Percentiles rank a stretch among this genome's conserved stretches.
Conservation (phyloP, 1,140 invertebrate genomes). For the Brachionus koreanus region DNA sequence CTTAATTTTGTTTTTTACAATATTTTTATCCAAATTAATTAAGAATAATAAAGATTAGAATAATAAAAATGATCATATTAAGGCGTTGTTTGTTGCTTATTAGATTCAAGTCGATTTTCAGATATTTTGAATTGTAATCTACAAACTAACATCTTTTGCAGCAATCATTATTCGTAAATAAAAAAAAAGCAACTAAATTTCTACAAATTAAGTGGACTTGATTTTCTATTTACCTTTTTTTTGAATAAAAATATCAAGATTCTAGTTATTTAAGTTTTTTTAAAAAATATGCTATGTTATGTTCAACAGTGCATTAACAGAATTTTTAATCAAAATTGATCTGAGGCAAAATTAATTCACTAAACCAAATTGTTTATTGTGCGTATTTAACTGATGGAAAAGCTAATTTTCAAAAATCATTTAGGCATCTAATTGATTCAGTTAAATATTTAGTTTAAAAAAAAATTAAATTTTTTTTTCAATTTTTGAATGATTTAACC, state of each 20-base stretch:
- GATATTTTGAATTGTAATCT: neutral
- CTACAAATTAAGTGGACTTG: neutral
- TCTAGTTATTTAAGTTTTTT: neutral
- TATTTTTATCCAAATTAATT: conserved; percentile 8
- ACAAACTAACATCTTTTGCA: neutral
- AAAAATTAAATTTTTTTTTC: no score
- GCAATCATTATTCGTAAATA: neutral
- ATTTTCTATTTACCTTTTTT: neutral
- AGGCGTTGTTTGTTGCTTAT: neutral
- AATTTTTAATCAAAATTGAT: neutral
- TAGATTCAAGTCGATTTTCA: neutral
- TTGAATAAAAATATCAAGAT: neutral
- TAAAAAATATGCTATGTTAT: neutral
- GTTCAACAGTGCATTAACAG: neutral
- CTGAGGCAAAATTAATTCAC: neutral
- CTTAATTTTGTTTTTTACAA: neutral
- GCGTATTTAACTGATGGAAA: neutral
- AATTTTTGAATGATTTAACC: no score
- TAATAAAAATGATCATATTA: neutral
- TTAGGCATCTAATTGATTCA: neutral
- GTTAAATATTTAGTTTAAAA: neutral
- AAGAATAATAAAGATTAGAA: conserved; percentile 25
- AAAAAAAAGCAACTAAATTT: neutral
- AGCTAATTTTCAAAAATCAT: neutral
- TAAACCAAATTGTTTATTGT: neutral